phyloP scores from a whole-genome alignment of 2,113 vertebrate species.

The Microtus pennsylvanicus region DNA sequence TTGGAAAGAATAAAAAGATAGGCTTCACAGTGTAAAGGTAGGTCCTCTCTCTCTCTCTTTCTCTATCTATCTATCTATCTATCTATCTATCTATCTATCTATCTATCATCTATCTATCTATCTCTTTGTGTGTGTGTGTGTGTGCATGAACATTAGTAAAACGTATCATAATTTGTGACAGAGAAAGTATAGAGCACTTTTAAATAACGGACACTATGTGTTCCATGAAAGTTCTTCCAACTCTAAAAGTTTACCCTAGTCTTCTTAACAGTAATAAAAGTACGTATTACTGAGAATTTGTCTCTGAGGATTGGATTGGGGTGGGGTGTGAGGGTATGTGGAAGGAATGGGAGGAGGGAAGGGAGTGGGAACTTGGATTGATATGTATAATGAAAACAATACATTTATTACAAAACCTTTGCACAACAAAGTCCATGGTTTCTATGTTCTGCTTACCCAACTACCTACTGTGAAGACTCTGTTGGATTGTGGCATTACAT shows the following conservation, averaged over 20 bases:
- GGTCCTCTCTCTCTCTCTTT: too few species aligned
- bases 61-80: too few species aligned
- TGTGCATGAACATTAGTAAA: neutral
- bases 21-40: neutral
- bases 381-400: too few species aligned
- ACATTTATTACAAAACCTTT: neutral
- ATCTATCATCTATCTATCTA: too few species aligned
- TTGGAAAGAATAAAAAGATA: neutral
- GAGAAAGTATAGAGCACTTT: neutral
- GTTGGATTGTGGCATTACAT: neutral
- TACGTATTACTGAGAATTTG: too few species aligned
- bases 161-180: neutral
- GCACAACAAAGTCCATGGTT: neutral
- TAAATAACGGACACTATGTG: neutral
- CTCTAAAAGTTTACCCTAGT: neutral
- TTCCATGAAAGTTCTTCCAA: fast-evolving
- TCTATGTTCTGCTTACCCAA: neutral
- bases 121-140: neutral
- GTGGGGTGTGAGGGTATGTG: too few species aligned
- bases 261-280: neutral
- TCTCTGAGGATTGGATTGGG: too few species aligned
- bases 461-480: neutral
- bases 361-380: too few species aligned
- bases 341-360: too few species aligned
- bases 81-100: too few species aligned